These are phyloP conservation scores for Luperina nickerlii DNA, from an alignment of 2,888 invertebrate species.

Conservation along the genomic window DNA sequence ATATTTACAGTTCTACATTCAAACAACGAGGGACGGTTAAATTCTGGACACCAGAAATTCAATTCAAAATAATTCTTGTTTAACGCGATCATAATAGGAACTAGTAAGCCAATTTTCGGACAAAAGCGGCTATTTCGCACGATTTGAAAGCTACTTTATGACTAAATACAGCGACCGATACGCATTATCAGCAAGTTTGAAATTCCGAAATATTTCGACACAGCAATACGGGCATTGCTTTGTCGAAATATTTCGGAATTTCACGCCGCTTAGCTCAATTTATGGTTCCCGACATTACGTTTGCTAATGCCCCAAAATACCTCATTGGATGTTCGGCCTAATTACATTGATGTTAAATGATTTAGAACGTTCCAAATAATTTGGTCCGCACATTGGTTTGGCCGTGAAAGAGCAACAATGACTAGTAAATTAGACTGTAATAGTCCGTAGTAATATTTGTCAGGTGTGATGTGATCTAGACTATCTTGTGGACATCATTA, in stretches of 20 bases:
- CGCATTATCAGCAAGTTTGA: constrained; percentile 35
- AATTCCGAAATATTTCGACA: constrained; percentile 36
- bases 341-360: constrained; percentile 35
- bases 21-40: constrained; percentile 15
- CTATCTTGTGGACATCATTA: neutral
- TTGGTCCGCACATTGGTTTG: neutral
- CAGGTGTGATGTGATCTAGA: neutral
- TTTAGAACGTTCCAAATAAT: constrained; percentile 23
- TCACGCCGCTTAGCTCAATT: constrained; percentile 42
- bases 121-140: constrained; percentile 25
- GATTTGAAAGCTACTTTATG: constrained; percentile 11
- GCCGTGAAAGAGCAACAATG: neutral
- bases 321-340: constrained; percentile 31
- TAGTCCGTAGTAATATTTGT: neutral
- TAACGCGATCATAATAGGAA: neutral
- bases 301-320: constrained; percentile 18
- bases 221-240: neutral
- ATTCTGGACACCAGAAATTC: neutral
- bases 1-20: constrained; percentile 18
- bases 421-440: neutral
- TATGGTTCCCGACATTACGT: constrained; percentile 32
- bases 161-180: constrained; percentile 16
- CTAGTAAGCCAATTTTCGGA: constrained; percentile 4
- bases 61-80: constrained; percentile 1
- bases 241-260: neutral